These are phyloP conservation scores for Calliphora vicina DNA, from an alignment of 1,140 invertebrate genomes.

Conservation along the genomic window DNA sequence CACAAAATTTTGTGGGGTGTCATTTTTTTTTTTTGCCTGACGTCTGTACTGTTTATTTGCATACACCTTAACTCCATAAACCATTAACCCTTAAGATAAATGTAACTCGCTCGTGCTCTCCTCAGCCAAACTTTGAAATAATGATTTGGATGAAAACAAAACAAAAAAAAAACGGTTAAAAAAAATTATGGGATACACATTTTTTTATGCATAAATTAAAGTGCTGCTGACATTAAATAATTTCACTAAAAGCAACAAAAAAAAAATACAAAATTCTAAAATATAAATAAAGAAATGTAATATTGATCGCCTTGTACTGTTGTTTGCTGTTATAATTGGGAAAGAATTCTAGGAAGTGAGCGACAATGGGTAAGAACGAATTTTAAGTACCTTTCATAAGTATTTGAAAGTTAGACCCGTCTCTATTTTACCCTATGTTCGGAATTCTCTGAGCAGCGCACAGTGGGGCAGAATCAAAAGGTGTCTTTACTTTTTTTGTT, in stretches of 20 bases:
- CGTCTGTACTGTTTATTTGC: too few relatives aligned
- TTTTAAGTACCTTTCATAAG: too few relatives aligned
- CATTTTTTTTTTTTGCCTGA: constrained; percentile 27
- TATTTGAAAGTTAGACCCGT: too few relatives aligned
- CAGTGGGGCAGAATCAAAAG: too few relatives aligned
- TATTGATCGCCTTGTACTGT: constrained; percentile 7
- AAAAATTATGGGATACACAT: constrained; percentile 7
- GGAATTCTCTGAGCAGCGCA: too few relatives aligned
- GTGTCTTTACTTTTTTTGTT: too few relatives aligned
- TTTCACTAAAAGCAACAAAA: background rate
- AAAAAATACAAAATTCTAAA: background rate
- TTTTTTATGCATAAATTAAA: constrained; percentile 30
- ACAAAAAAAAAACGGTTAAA: too few relatives aligned
- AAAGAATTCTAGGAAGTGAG: background rate
- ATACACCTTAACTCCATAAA: background rate
- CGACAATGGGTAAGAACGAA: too few relatives aligned
- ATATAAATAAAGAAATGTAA: background rate
- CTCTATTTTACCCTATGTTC: too few relatives aligned
- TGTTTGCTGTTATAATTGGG: background rate
- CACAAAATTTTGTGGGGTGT: constrained; percentile 33
- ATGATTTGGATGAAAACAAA: background rate
- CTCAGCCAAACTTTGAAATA: background rate
- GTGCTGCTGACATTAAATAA: constrained; percentile 22
- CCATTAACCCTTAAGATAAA: constrained; percentile 27
- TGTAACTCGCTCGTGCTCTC: background rate